Base-by-base conservation (phyloP, 35 echinoderm and acorn worm species). In the Chiridota heheva region DNA sequence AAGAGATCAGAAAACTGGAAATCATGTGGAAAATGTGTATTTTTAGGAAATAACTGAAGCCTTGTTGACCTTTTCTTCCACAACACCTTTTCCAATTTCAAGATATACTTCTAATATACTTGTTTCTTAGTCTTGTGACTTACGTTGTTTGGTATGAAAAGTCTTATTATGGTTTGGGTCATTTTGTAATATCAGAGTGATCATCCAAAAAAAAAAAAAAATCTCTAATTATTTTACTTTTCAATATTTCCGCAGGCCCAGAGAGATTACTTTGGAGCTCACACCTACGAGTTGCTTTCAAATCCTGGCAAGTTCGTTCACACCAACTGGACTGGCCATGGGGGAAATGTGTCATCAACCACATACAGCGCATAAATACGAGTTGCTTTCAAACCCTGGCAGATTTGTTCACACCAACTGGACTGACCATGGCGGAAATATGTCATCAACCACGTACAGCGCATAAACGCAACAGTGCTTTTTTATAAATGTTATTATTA, bases 291-390 rank as follows among this genome's bases (percentile, higher is more conserved):
- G 63, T 75, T 98, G 6, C 89, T 98, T 28, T 20, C 80, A 0
- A 42, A 40, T 6, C 95, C 89, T 22, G 95, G 95, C n/a, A 98
- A 88, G 42, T 98, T 91, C 63, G 67, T 88, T 36, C 95, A 98
- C 77, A 98, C 95, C 63, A 89, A 98, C 95, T 98, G 95, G 95
- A 98, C 95, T 1, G 95, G 89, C 7, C 95, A 98, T 24, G 95
- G 89, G 30, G 89, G 95, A 5, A 88, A 88, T 47, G 89, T 98
- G 26, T 98, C 95, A 3, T 92, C 95, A 32, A 66, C 69, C 28
- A 97, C 93, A 22, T 97, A 97, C 84, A 82, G 91, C 43, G 95
- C 89, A 22, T 98, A 92, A 57, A 38, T 70, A 17, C 2, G 45
- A 30, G 7, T 16, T 8, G 44, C 2, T 7, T 43, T 65, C 62